Evolutionary conservation across 2,113 vertebrate genomes (phyloP), one percentile per base, ranked within the genome.

Genomic region (Oncorhynchus keta): DNA sequence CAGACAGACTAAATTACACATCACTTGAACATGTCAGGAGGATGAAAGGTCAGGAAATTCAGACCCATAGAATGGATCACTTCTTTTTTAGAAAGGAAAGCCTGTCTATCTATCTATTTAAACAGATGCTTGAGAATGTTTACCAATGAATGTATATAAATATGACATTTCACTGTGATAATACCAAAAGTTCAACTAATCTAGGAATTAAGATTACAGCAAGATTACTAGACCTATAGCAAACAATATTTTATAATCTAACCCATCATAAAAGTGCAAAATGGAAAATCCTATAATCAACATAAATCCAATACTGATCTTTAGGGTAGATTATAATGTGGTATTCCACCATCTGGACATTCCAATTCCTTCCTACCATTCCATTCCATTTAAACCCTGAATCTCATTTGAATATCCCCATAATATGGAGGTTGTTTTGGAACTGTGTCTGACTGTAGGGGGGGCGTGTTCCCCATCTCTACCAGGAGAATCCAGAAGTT

Each of bases 1-100:
- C 96, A 95, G 96, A 96, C 96, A 96, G 94, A 95, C 95, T 96
- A 98, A 97, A 96, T 97, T 96, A 97, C 95, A 95, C 92, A 92
- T 91, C 86, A 85, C 92, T 93, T 89, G 90, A 35, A 35, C 35
- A 35, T 35, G 35, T 89, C 89, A 91, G 81, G 85, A 89, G 88
- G 89, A 87, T 92, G 92, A 90, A 84, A 51, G 79, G 83, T 86
- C 85, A 87, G 83, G 87, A 92, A 91, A 91, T 91, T 90, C 90
- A 91, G 89, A 91, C 85, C 83, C 84, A 85, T 87, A 92, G 93
- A 93, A 93, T 88, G 35, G 6, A 91, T 88, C 6, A 7, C 4
- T 20, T 22, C 3, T 51, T 51, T 14, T 51, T n/a, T 20, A n/a
- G 8, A 11, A 5, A 61, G 20, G 16, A n/a, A 61, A 61, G 16